Conservation (phyloP, 2,113 vertebrate genomes). For the Columba livia region DNA sequence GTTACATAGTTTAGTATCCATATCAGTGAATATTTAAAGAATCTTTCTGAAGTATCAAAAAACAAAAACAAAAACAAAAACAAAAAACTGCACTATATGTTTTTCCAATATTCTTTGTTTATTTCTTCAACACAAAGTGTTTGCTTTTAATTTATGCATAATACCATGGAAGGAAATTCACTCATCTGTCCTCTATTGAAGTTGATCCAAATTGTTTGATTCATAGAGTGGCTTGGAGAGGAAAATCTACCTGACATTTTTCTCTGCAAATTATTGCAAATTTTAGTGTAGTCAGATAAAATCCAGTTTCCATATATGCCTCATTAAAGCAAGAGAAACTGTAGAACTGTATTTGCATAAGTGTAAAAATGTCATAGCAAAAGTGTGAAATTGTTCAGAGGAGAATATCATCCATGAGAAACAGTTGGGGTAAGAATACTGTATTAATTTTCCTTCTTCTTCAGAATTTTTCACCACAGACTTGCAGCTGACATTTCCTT, state of each 20-base stretch:
- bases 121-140: background rate
- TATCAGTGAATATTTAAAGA: background rate
- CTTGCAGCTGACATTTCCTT: background rate
- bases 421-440: background rate
- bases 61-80: background rate
- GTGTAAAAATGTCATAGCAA: background rate
- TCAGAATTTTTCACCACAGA: background rate
- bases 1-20: background rate
- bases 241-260: constrained; percentile 7
- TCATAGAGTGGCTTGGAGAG: background rate
- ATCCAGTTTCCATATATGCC: background rate
- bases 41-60: background rate
- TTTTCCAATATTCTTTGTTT: background rate
- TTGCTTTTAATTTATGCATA: background rate
- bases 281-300: background rate
- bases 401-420: background rate
- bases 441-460: background rate
- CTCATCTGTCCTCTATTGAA: background rate
- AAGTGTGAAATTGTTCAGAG: background rate
- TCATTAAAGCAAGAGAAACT: constrained; percentile 2
- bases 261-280: constrained; percentile 18
- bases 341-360: background rate
- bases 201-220: background rate
- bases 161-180: background rate
- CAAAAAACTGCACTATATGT: background rate